phyloP scores from a whole-genome alignment of 2,113 vertebrate species.

The Pygoscelis adeliae region DNA sequence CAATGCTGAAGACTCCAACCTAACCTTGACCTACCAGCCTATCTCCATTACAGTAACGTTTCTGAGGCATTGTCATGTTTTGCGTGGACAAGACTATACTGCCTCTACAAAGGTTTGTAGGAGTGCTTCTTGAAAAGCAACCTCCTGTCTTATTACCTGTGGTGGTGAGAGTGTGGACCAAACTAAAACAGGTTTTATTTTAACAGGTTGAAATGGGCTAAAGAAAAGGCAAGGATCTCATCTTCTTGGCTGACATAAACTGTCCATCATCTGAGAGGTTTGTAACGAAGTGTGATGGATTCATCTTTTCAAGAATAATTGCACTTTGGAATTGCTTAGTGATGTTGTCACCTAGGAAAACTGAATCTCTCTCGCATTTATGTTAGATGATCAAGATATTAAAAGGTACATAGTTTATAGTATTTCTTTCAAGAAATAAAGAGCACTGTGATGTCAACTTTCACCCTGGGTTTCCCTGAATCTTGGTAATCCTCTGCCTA shows the following conservation, averaged over 20 bases:
- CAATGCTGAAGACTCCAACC: neutral
- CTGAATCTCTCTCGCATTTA: neutral
- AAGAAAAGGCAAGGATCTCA: neutral
- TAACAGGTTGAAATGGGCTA: neutral
- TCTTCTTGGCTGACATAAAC: neutral
- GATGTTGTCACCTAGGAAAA: neutral
- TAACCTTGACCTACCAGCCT: neutral
- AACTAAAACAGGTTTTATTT: neutral
- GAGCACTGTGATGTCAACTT: neutral
- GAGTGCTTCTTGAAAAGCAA: neutral
- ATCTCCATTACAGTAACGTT: fast-evolving
- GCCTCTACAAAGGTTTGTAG: neutral
- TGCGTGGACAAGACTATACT: neutral
- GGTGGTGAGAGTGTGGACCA: neutral
- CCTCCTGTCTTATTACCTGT: neutral
- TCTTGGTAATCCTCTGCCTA: neutral
- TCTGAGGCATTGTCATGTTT: neutral
- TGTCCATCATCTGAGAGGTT: neutral
- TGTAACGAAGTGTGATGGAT: neutral
- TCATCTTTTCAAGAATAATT: neutral
- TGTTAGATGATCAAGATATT: neutral
- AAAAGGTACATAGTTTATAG: neutral
- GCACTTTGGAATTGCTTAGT: neutral
- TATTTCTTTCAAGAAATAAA: neutral
- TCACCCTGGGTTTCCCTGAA: neutral